Evolutionary conservation across 2,113 vertebrate species (phyloP).

Genomic region (Percina caprodes): DNA sequence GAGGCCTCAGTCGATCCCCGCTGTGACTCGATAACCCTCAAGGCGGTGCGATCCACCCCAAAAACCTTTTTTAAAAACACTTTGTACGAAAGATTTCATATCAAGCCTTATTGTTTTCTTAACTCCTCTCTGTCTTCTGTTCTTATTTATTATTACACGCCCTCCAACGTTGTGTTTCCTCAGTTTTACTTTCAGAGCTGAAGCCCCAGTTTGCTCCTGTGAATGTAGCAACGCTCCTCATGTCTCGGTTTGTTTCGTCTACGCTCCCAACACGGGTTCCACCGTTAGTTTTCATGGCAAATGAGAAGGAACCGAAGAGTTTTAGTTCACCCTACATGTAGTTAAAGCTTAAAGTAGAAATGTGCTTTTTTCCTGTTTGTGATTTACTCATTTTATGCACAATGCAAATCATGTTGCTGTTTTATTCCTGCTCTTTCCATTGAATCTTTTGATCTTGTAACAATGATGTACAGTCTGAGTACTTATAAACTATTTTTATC

Average conservation of each 20-base stretch:
- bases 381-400: constrained; percentile 81
- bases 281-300: constrained; percentile 5
- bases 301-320: constrained; percentile 62
- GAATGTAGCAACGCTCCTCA: no score
- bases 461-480: constrained; percentile 96
- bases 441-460: constrained; percentile 91
- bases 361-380: constrained; percentile 64
- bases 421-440: constrained; percentile 84
- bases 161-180: no score
- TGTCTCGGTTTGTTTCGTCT: constrained; percentile 21
- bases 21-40: constrained; percentile 40
- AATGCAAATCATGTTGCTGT: constrained; percentile 87
- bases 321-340: constrained; percentile 80
- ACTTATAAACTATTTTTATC: constrained; percentile 99
- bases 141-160: constrained; percentile 84
- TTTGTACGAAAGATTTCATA: constrained; percentile 81
- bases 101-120: constrained; percentile 90
- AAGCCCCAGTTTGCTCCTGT: no score
- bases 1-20: constrained; percentile 68
- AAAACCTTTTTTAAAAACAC: constrained; percentile 51
- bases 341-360: constrained; percentile 73
- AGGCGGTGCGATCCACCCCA: constrained; percentile 65
- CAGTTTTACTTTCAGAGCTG: no score
- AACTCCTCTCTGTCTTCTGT: constrained; percentile 66
- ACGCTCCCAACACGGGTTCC: constrained; percentile 68